phyloP scores from a whole-genome alignment of 1,140 invertebrate species.

The Lepeophtheirus salmonis region DNA sequence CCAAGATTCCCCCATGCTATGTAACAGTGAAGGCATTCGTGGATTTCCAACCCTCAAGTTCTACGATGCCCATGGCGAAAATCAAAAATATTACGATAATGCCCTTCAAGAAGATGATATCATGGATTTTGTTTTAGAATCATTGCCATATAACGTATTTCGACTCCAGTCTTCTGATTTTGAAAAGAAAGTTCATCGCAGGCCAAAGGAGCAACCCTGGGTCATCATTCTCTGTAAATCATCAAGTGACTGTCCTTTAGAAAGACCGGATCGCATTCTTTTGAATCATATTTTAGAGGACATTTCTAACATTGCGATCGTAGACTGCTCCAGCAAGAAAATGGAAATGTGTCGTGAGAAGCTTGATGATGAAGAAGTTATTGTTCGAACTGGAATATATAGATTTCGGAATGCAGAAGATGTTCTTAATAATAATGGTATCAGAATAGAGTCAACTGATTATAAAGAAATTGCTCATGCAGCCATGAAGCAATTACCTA shows the following conservation, averaged over 20 bases:
- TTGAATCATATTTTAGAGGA: not conserved
- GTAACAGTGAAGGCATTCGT: constrained; percentile 40
- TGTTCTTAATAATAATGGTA: not conserved
- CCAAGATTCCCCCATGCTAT: constrained; percentile 50
- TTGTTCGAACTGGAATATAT: not conserved
- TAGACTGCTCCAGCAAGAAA: not conserved
- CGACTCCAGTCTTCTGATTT: not conserved
- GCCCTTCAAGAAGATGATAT: not conserved
- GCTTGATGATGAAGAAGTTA: not conserved
- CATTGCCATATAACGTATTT: not conserved
- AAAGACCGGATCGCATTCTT: not conserved
- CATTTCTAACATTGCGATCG: not conserved
- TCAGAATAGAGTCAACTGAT: not conserved
- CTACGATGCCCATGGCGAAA: constrained; percentile 28
- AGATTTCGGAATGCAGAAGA: not conserved
- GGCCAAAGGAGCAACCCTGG: not conserved
- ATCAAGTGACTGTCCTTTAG: not conserved
- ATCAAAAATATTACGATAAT: not conserved
- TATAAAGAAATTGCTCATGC: not conserved
- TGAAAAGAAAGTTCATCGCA: not conserved
- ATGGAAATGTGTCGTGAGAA: not conserved
- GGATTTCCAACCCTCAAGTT: constrained; percentile 48
- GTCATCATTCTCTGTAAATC: not conserved
- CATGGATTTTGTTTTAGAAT: not conserved
- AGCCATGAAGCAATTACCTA: not conserved